A percentile compares a stretch with the other conserved stretches of the same genome.
Evolutionary conservation across 2,113 vertebrate species (phyloP).

Genomic region (Festucalex cinctus): DNA sequence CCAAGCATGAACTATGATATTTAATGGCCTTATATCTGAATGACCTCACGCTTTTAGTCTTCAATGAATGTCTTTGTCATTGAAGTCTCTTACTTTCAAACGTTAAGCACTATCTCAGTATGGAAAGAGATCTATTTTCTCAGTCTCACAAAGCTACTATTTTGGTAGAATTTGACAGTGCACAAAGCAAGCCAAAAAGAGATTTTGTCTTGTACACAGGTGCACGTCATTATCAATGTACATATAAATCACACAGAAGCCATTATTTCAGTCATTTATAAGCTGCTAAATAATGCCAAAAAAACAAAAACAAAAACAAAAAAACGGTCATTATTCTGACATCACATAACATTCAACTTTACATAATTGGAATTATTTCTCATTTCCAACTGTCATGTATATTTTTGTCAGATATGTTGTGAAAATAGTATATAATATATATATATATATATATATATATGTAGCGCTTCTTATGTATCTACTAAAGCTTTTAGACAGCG

Average conservation of each 20-base stretch:
- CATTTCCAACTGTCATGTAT: constrained; percentile 43
- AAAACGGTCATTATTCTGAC: constrained; percentile 45
- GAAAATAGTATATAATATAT: constrained; percentile 7
- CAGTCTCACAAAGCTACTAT: constrained; percentile 68
- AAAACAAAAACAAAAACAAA: constrained; percentile 61
- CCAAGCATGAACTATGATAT: constrained; percentile 77
- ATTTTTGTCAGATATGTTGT: constrained; percentile 41
- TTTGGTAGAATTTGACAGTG: constrained; percentile 67
- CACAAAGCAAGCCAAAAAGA: constrained; percentile 61
- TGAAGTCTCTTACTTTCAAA: constrained; percentile 64
- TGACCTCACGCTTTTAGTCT: constrained; percentile 72
- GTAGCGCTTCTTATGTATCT: neutral
- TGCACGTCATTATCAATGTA: constrained; percentile 58
- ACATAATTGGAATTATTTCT: constrained; percentile 34
- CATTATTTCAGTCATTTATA: constrained; percentile 72
- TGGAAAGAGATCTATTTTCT: constrained; percentile 72
- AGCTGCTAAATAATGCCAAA: constrained; percentile 80
- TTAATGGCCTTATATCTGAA: constrained; percentile 79
- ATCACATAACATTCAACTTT: constrained; percentile 40
- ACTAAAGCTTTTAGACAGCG: constrained; percentile 26
- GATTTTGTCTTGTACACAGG: constrained; percentile 48
- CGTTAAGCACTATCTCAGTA: constrained; percentile 66
- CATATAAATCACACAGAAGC: constrained; percentile 66
- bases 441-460: too few species aligned
- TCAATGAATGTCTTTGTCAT: constrained; percentile 49